Evolutionary conservation across 2,797 vertebrate species (phyloP).

Genomic region (Botia kubotai): DNA sequence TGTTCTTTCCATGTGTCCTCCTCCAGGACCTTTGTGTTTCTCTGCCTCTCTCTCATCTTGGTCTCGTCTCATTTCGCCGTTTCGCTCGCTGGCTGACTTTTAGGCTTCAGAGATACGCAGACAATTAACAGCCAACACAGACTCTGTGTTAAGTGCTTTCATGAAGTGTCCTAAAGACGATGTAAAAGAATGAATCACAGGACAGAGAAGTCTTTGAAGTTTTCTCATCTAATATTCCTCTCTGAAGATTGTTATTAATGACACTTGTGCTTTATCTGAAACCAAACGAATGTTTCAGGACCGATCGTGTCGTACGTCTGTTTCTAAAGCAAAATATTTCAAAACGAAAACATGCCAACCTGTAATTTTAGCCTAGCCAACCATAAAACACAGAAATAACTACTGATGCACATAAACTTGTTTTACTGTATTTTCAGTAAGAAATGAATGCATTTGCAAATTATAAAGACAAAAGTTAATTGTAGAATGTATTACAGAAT

Average conservation of each 20-base stretch:
- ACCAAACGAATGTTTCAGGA: slow-evolving; percentile 11
- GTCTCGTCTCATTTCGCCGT: slow-evolving; percentile 33
- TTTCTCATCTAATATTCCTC: slow-evolving; percentile 25
- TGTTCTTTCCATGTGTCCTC: slow-evolving; percentile 6
- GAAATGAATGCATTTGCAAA: not conserved
- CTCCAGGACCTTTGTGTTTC: slow-evolving; percentile 2
- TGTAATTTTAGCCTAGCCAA: not conserved
- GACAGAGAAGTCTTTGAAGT: slow-evolving; percentile 38
- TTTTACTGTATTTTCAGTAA: not conserved
- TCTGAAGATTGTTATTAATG: slow-evolving; percentile 43
- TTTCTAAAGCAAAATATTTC: slow-evolving; percentile 11
- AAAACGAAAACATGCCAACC: not conserved
- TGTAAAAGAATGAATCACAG: slow-evolving; percentile 30
- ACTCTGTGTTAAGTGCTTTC: slow-evolving; percentile 48
- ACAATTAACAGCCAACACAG: slow-evolving; percentile 53
- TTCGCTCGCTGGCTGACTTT: slow-evolving; percentile 35
- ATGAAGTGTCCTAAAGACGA: slow-evolving; percentile 47
- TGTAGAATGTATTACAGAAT: not conserved
- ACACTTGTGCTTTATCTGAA: slow-evolving; percentile 17
- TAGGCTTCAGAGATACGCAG: slow-evolving; percentile 41
- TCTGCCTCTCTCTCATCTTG: slow-evolving; percentile 44
- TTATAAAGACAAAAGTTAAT: not conserved
- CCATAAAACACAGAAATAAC: not conserved
- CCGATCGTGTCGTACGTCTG: not conserved
- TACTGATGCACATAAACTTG: not conserved